Evolutionary conservation across 2,797 vertebrate genomes (phyloP), one percentile per base, ranked within the genome.

Genomic region (Numenius phaeopus): DNA sequence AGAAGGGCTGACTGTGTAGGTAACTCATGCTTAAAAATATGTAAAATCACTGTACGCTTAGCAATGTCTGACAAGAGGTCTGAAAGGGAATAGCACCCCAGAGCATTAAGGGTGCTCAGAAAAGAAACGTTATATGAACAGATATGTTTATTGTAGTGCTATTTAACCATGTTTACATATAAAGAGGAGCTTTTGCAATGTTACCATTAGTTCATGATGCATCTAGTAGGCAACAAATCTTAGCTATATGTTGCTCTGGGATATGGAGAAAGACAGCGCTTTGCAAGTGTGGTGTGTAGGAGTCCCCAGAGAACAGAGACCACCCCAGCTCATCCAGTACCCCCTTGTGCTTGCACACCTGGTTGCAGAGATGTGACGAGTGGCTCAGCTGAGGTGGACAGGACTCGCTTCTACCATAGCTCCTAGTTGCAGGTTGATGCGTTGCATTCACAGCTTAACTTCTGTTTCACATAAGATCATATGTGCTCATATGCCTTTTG

Each of bases 131-230:
- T 86, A 72, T 52, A 8, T 30, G 26, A 58, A 1, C n/a, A 39
- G n/a, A 1, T 30, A 5, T 10, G 69, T 76, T 2, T 3, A 39
- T 4, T 5, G 9, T 3, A 23, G 19, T 39, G 39, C 73, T 50
- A 0, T 7, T 61, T 3, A 39, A 34, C 17, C 21, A 1, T 2
- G 2, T 8, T 52, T 7, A 15, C 37, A 15, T 21, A 40, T 4
- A 5, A 5, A 22, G 55, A 52, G 34, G 11, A 46, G 32, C 37
- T 58, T 69, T 49, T 13, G 42, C 46, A 65, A 2, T 5, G 37
- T 7, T 73, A 9, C 42, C 1, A 1, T 30, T 24, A 40, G 61
- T 5, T 73, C 30, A 1, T 9, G 7, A 0, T 20, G 37, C 34
- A 4, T 14, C 40, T 26, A 16, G 22, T 3, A 58, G 49, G 83